A percentile compares a stretch with the other conserved stretches of the same genome.
Evolutionary conservation across 2,888 invertebrate genomes (phyloP).

Genomic region (Brassicogethes aeneus): DNA sequence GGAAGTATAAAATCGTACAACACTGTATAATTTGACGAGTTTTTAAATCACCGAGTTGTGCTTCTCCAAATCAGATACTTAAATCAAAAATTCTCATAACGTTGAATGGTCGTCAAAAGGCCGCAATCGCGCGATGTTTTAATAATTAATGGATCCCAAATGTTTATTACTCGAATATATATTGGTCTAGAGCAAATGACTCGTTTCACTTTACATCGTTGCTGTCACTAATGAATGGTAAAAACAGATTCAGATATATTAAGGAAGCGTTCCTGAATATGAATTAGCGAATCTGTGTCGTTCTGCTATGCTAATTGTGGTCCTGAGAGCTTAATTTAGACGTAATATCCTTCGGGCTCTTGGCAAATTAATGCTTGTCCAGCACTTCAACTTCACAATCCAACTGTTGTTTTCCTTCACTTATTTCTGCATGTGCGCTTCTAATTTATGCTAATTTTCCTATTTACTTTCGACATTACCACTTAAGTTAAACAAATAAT

Average conservation of each 20-base stretch:
- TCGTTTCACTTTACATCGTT: slow-evolving; percentile 7
- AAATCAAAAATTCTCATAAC: too few relatives aligned
- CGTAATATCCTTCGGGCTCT: slow-evolving; percentile 31
- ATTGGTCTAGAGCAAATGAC: slow-evolving; percentile 4
- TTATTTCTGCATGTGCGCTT: slow-evolving; percentile 22
- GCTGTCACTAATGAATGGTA: slow-evolving; percentile 23
- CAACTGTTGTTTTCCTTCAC: slow-evolving; percentile 20
- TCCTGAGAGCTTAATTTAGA: slow-evolving; percentile 33
- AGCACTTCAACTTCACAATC: slow-evolving; percentile 28
- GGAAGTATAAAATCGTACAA: too few relatives aligned
- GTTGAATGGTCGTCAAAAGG: too few relatives aligned
- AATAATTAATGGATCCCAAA: too few relatives aligned
- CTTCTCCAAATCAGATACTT: too few relatives aligned
- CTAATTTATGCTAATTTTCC: slow-evolving; percentile 17
- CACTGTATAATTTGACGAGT: too few relatives aligned
- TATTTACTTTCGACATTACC: too few relatives aligned
- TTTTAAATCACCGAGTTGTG: too few relatives aligned
- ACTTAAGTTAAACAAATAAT: too few relatives aligned
- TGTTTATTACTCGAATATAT: neutral
- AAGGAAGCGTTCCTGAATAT: slow-evolving; percentile 25
- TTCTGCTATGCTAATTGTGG: slow-evolving; percentile 32
- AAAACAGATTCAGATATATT: slow-evolving; percentile 24
- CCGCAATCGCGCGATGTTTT: too few relatives aligned
- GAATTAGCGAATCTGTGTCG: slow-evolving; percentile 25
- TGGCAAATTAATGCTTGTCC: slow-evolving; percentile 29